Conservation (phyloP, 1,140 invertebrate genomes). For the Hypothenemus hampei region DNA sequence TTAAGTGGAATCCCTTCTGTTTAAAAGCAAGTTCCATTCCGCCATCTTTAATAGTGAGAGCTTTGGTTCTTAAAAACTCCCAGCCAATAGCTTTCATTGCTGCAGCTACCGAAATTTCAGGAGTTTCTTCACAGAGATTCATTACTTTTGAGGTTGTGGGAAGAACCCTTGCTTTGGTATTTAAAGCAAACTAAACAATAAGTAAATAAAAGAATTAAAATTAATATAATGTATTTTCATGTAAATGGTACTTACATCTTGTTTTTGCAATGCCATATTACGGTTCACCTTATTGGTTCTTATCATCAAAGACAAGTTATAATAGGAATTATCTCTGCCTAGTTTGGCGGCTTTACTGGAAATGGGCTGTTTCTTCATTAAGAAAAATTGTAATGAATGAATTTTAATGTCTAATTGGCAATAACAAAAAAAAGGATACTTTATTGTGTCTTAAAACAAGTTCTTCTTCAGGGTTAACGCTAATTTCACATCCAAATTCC, state of each 20-base stretch:
- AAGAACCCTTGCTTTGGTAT: neutral
- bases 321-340: conserved; percentile 78
- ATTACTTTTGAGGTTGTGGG: conserved; percentile 56
- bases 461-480: conserved; percentile 75
- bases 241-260: conserved; percentile 27
- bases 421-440: conserved; percentile 52
- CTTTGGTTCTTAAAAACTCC: conserved; percentile 70
- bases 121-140: conserved; percentile 71
- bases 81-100: conserved; percentile 71
- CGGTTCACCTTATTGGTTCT: conserved; percentile 73
- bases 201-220: neutral
- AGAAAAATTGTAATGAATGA: conserved; percentile 18
- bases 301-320: conserved; percentile 90
- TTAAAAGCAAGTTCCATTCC: conserved; percentile 59
- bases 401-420: neutral
- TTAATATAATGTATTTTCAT: neutral
- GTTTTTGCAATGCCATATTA: conserved; percentile 52
- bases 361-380: conserved; percentile 52
- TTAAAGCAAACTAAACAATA: neutral
- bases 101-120: conserved; percentile 60
- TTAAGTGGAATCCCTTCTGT: conserved; percentile 73
- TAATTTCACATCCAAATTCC: conserved; percentile 70
- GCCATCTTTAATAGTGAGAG: conserved; percentile 62
- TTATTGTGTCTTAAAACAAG: conserved; percentile 78
- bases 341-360: conserved; percentile 91